phyloP scores from a whole-genome alignment of 1,140 invertebrate genomes.

The Trissolcus basalis region DNA sequence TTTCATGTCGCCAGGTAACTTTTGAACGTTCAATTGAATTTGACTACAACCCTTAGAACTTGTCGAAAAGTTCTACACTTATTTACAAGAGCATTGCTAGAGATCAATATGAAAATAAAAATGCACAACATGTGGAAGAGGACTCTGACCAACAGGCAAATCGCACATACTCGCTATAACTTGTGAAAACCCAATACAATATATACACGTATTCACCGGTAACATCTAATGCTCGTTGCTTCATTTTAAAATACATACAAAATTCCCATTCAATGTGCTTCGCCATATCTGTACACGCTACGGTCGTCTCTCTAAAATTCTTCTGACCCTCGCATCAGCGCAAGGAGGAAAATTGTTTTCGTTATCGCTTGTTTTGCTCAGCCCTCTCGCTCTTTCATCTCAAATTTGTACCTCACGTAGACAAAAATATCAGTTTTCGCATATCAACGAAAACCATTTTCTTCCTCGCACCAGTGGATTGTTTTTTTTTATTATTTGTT shows the following conservation, averaged over 20 bases:
- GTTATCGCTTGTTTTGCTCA: constrained; percentile 4
- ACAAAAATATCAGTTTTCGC: constrained; percentile 28
- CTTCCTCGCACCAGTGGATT: constrained; percentile 21
- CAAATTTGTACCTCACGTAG: constrained; percentile 2
- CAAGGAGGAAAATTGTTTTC: constrained; percentile 21
- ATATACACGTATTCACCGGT: too few relatives aligned
- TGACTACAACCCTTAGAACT: too few relatives aligned
- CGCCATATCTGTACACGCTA: constrained; percentile 55
- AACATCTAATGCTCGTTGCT: too few relatives aligned
- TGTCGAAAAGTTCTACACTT: too few relatives aligned
- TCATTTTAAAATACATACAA: constrained; percentile 49
- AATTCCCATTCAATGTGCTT: constrained; percentile 56
- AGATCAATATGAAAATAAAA: too few relatives aligned
- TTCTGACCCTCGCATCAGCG: constrained; percentile 26
- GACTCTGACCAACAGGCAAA: too few relatives aligned
- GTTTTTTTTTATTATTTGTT: not conserved
- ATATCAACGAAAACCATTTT: constrained; percentile 19
- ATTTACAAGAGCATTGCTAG: too few relatives aligned
- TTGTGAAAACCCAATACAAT: too few relatives aligned
- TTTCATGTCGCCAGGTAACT: too few relatives aligned
- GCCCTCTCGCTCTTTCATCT: not conserved
- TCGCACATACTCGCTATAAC: too few relatives aligned
- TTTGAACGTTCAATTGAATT: too few relatives aligned
- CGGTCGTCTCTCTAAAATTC: constrained; percentile 32
- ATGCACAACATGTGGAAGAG: too few relatives aligned